These are phyloP conservation scores for Psittacara wagleri DNA, from an alignment of 2,113 vertebrate genomes.

Conservation along the genomic window DNA sequence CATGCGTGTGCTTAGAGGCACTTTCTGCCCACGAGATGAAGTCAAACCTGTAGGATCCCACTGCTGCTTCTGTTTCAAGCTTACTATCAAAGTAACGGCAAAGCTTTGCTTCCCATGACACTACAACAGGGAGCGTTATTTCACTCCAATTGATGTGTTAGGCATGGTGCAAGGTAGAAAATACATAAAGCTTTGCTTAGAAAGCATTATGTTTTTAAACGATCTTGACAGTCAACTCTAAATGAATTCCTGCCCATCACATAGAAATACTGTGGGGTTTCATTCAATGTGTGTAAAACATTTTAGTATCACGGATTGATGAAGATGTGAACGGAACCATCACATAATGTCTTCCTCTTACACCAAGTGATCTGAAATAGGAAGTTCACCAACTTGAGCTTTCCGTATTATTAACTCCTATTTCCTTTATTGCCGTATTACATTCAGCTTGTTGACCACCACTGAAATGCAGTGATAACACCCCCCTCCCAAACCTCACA, in stretches of 20 bases:
- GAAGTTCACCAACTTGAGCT: background rate
- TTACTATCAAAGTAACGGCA: rapidly evolving
- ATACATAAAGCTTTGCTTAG: background rate
- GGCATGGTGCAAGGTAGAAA: background rate
- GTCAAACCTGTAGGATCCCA: background rate
- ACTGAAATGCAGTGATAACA: background rate
- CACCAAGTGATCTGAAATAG: background rate
- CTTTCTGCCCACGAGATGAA: background rate
- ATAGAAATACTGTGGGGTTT: background rate
- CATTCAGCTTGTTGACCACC: background rate
- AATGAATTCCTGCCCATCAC: background rate
- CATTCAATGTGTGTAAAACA: background rate
- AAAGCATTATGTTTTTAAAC: background rate
- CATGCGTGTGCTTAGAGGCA: rapidly evolving
- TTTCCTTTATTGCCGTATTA: background rate
- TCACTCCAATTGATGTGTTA: rapidly evolving
- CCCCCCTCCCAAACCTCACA: background rate
- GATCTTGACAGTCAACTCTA: background rate
- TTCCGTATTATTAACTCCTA: background rate
- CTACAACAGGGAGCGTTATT: background rate
- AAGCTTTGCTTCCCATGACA: background rate
- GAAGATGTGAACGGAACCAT: background rate
- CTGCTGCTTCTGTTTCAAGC: background rate
- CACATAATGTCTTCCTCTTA: background rate
- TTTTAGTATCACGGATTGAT: background rate